A percentile compares a stretch with the other conserved stretches of the same genome.
Conservation (phyloP, 2,888 invertebrate genomes). For the Chironomus tentans region DNA sequence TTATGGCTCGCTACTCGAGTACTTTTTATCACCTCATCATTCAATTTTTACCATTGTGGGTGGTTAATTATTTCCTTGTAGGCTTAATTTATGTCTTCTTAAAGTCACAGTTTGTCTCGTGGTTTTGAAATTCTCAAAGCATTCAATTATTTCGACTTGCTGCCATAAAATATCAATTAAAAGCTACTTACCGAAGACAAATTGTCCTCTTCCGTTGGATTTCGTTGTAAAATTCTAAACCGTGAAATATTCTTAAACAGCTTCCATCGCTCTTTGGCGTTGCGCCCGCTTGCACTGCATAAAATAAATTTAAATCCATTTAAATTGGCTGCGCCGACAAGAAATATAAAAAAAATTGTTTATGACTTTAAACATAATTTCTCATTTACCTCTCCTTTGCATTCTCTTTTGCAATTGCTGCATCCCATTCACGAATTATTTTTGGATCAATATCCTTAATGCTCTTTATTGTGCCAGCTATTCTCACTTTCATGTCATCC, state of each 20-base stretch:
- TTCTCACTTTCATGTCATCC: conserved; percentile 59
- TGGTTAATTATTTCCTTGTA: too few relatives aligned
- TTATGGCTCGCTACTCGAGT: background rate
- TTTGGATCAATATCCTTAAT: conserved; percentile 48
- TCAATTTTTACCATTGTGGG: too few relatives aligned
- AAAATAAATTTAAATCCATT: background rate
- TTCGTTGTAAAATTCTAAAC: conserved; percentile 33
- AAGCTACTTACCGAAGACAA: conserved; percentile 28
- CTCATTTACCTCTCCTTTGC: conserved; percentile 34
- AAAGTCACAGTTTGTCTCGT: background rate
- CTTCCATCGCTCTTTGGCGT: conserved; percentile 47
- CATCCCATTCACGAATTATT: conserved; percentile 46
- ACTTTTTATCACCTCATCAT: too few relatives aligned
- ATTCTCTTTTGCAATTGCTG: conserved; percentile 39
- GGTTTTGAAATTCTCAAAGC: background rate
- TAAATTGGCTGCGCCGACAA: too few relatives aligned
- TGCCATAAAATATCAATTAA: conserved; percentile 26
- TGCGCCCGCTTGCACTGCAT: conserved; percentile 38
- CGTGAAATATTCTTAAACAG: conserved; percentile 40
- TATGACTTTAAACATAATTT: background rate
- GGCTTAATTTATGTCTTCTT: too few relatives aligned
- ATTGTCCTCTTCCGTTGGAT: conserved; percentile 29
- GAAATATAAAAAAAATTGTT: background rate
- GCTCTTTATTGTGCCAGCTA: conserved; percentile 50
- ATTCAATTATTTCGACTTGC: background rate